Conservation (phyloP, 1,140 invertebrate genomes). For the Brachystomella parvula region DNA sequence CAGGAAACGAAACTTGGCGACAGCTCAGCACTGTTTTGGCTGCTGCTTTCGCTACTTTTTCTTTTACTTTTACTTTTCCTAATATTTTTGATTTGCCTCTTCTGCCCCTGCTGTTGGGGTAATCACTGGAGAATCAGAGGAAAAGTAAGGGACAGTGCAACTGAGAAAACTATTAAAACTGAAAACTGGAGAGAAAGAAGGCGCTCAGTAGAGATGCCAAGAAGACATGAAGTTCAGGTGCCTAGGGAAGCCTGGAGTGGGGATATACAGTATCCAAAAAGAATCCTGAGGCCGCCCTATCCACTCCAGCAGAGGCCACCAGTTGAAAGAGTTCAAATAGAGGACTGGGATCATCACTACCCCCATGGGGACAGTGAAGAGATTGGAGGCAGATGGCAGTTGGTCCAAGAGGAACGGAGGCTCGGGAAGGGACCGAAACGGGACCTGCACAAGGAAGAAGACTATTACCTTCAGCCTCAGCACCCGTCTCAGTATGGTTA, state of each 20-base stretch:
- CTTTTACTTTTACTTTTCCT: conserved; percentile 30
- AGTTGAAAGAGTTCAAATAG: no score
- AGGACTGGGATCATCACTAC: no score
- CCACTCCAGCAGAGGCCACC: not conserved
- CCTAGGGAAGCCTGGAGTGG: conserved; percentile 3
- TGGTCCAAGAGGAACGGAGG: no score
- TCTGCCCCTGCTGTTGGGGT: conserved; percentile 34
- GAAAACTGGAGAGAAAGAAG: not conserved
- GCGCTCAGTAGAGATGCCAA: not conserved
- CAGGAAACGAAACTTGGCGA: conserved; percentile 32
- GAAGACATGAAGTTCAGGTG: not conserved
- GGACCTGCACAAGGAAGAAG: not conserved
- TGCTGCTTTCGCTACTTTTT: conserved; percentile 31
- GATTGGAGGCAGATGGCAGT: no score
- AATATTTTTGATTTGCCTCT: conserved; percentile 34
- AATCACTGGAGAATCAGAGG: conserved; percentile 10
- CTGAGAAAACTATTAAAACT: not conserved
- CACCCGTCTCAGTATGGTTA: conserved; percentile 22
- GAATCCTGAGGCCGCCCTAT: not conserved
- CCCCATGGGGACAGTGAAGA: no score
- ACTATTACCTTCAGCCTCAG: conserved; percentile 8
- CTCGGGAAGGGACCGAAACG: not conserved
- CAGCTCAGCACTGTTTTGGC: conserved; percentile 34
- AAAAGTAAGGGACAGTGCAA: not conserved
- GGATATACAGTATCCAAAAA: not conserved